Conservation (phyloP, 92 coral and sea anemone genomes). For the Ricordea florida region DNA sequence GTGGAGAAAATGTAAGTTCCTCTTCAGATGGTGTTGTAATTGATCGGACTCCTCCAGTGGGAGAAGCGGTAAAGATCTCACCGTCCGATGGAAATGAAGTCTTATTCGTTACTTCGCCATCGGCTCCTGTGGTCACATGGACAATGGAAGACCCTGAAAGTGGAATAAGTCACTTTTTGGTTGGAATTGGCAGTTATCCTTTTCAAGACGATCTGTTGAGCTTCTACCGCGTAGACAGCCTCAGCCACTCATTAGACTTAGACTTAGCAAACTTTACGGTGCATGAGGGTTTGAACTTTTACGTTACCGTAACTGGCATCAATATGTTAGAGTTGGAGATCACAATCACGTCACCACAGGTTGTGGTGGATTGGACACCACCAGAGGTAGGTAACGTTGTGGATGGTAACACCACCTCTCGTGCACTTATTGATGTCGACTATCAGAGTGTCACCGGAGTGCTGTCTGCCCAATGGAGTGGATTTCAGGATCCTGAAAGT, state of each 20-base stretch:
- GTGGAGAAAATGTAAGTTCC: conserved; percentile 74
- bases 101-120: conserved; percentile 52
- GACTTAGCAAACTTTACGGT: conserved; percentile 76
- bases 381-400: conserved; percentile 78
- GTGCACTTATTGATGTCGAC: conserved; percentile 52
- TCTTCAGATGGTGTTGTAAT: conserved; percentile 93
- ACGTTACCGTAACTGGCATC: conserved; percentile 75
- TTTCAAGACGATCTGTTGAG: conserved; percentile 69
- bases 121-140: conserved; percentile 93
- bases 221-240: conserved; percentile 56
- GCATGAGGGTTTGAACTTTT: conserved; percentile 71
- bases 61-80: conserved; percentile 58
- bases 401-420: conserved; percentile 76
- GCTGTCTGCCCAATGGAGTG: conserved; percentile 83
- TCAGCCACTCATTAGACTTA: conserved; percentile 65
- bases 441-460: conserved; percentile 55
- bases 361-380: conserved; percentile 93
- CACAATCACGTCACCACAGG: conserved; percentile 80
- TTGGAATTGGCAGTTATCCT: conserved; percentile 81
- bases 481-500: conserved; percentile 84
- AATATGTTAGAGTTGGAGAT: conserved; percentile 88
- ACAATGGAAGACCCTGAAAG: conserved; percentile 86
- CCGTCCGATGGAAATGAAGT: conserved; percentile 72
- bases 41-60: conserved; percentile 85
- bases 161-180: conserved; percentile 70